Evolutionary conservation across 2,113 vertebrate species (phyloP).

Genomic region (Antechinus stuartii): DNA sequence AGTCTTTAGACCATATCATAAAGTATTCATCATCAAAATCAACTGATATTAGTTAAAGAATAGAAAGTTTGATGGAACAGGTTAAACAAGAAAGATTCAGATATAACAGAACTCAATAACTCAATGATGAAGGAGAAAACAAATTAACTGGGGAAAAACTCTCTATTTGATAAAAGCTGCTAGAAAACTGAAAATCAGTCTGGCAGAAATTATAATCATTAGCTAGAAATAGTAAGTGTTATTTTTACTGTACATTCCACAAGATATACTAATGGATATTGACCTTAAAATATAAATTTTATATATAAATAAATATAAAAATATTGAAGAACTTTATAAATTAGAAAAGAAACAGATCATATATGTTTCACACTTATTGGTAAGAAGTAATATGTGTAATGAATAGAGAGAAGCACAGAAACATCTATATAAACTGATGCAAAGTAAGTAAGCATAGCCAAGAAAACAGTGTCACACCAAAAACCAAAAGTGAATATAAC

Average conservation of each 20-base stretch:
- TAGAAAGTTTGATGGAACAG: not conserved
- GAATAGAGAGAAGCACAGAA: not conserved
- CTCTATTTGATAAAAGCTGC: not conserved
- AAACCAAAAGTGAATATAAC: not conserved
- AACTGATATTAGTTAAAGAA: not conserved
- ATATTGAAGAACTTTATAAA: too few species aligned
- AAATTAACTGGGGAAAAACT: not conserved
- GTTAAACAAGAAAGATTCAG: not conserved
- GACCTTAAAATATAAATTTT: too few species aligned
- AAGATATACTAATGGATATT: too few species aligned
- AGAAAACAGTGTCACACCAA: not conserved
- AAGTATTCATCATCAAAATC: not conserved
- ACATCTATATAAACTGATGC: not conserved
- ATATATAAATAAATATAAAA: too few species aligned
- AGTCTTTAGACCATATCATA: not conserved
- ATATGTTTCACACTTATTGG: too few species aligned
- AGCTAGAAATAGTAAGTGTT: too few species aligned
- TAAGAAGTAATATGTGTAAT: not conserved
- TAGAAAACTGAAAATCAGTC: not conserved
- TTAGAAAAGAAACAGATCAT: too few species aligned
- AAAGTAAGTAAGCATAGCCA: not conserved
- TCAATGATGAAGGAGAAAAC: not conserved
- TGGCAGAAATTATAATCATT: not conserved
- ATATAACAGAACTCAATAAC: not conserved
- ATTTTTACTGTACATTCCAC: not conserved